phyloP scores from a whole-genome alignment of 1,140 invertebrate genomes.

The Mycetomoellerius zeteki region DNA sequence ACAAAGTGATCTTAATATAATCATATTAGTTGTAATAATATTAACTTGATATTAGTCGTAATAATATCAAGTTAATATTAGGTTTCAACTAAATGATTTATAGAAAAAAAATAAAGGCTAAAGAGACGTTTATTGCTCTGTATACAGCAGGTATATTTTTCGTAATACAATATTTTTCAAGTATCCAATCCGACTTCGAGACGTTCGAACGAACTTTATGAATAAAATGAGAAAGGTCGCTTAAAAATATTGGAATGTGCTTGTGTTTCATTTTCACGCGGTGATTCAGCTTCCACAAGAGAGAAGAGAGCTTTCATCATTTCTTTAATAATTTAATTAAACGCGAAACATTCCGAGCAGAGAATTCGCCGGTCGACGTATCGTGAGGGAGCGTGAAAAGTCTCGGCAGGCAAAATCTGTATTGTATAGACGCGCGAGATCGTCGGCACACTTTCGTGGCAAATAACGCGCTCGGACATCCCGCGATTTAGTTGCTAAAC shows the following conservation, averaged over 20 bases:
- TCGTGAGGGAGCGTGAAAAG: neutral
- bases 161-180: neutral
- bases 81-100: neutral
- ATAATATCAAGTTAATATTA: slow-evolving; percentile 3
- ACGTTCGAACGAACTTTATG: neutral
- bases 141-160: neutral
- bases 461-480: slow-evolving; percentile 34
- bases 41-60: too few species aligned
- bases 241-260: neutral
- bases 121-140: neutral
- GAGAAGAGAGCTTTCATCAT: too few species aligned
- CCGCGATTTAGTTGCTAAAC: slow-evolving; percentile 57
- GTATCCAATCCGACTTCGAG: neutral
- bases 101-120: neutral
- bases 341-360: neutral
- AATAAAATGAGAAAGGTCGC: neutral
- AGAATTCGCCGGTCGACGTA: neutral
- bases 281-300: neutral
- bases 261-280: neutral
- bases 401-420: neutral
- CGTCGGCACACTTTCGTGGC: slow-evolving; percentile 36
- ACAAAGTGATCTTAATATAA: too few species aligned
- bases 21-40: too few species aligned
- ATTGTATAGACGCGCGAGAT: neutral
- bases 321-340: slow-evolving; percentile 36